These are phyloP conservation scores for Saccostrea glomerata DNA, from an alignment of 1,140 invertebrate species.

Conservation along the genomic window DNA sequence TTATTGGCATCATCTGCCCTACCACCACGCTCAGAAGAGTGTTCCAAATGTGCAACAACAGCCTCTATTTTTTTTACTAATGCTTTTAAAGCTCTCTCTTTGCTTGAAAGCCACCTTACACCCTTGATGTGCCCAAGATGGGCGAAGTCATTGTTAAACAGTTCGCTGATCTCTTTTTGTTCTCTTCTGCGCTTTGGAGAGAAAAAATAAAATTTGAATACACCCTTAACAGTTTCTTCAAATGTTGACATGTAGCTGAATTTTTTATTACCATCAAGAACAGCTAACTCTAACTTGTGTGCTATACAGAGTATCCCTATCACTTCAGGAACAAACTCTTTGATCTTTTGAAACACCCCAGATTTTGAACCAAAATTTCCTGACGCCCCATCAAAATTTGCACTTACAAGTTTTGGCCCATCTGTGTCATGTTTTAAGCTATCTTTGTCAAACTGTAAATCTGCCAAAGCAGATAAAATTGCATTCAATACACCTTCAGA, in stretches of 20 bases:
- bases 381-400: conserved; percentile 44
- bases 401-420: no score
- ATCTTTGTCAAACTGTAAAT: no score
- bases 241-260: conserved; percentile 30
- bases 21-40: not conserved
- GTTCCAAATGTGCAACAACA: no score
- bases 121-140: conserved; percentile 43
- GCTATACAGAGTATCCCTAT: conserved; percentile 45
- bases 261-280: conserved; percentile 45
- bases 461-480: no score
- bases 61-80: no score
- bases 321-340: conserved; percentile 20
- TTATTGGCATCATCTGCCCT: conserved; percentile 52
- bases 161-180: no score
- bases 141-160: not conserved
- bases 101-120: no score
- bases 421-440: no score
- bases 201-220: conserved; percentile 46
- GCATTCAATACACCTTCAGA: conserved; percentile 35
- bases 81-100: no score
- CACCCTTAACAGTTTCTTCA: conserved; percentile 45
- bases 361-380: conserved; percentile 45
- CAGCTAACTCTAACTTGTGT: conserved; percentile 45
- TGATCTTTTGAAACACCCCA: conserved; percentile 28
- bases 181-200: conserved; percentile 33